A percentile compares a stretch with the other conserved stretches of the same genome.
Evolutionary conservation across 1,140 invertebrate genomes (phyloP).

Genomic region (Eriosoma lanigerum): DNA sequence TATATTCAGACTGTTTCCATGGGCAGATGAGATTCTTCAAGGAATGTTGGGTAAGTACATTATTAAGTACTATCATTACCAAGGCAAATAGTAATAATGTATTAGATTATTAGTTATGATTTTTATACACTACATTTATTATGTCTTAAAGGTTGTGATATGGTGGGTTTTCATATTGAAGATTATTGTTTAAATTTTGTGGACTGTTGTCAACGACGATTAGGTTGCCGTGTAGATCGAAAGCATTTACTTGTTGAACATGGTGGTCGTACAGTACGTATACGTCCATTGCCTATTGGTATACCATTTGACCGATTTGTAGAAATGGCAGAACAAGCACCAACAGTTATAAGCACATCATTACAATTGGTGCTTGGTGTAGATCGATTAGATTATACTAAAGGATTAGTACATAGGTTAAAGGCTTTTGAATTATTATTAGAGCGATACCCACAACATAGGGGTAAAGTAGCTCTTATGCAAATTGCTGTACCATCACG

Average conservation of each 20-base stretch:
- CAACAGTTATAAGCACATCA: constrained; percentile 64
- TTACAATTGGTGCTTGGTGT: constrained; percentile 84
- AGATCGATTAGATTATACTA: constrained; percentile 87
- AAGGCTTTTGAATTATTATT: constrained; percentile 81
- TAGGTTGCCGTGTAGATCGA: constrained; percentile 83
- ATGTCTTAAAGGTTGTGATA: constrained; percentile 72
- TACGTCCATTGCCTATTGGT: constrained; percentile 80
- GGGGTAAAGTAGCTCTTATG: constrained; percentile 77
- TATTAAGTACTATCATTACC: too few species aligned
- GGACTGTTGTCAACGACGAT: constrained; percentile 82
- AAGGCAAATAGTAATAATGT: too few species aligned
- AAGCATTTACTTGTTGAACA: constrained; percentile 82
- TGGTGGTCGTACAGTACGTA: constrained; percentile 77
- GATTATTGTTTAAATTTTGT: constrained; percentile 90
- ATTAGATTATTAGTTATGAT: not conserved
- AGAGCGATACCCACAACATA: constrained; percentile 83
- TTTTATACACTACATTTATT: constrained; percentile 28
- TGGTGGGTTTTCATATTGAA: constrained; percentile 90
- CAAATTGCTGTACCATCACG: constrained; percentile 89
- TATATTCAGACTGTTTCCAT: constrained; percentile 83
- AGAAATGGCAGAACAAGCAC: constrained; percentile 75
- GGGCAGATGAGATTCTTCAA: constrained; percentile 86
- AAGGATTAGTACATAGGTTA: constrained; percentile 66
- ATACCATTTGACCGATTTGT: constrained; percentile 87
- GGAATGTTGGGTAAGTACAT: constrained; percentile 72